Percentiles rank a stretch among this genome's conserved stretches.
These are phyloP conservation scores for Apotomis turbidana DNA, from an alignment of 2,888 invertebrate genomes.

Conservation along the genomic window DNA sequence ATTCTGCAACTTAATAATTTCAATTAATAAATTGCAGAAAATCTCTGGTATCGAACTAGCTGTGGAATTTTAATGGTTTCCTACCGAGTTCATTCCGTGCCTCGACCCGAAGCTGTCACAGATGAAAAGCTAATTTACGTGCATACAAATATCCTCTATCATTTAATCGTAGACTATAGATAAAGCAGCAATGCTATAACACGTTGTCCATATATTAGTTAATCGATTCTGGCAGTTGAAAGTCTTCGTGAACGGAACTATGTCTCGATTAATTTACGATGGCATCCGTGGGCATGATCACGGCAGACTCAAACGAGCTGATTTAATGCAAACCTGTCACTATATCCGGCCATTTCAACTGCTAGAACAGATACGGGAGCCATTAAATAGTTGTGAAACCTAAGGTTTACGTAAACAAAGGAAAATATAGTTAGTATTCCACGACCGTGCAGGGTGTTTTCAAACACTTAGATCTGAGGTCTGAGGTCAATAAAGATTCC, in stretches of 20 bases:
- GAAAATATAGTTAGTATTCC: neutral
- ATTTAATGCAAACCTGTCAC: slow-evolving; percentile 24
- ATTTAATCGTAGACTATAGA: slow-evolving; percentile 25
- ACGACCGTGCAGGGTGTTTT: neutral
- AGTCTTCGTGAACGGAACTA: slow-evolving; percentile 28
- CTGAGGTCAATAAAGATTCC: neutral
- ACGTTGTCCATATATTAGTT: slow-evolving; percentile 15
- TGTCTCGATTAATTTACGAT: slow-evolving; percentile 36
- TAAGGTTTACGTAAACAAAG: slow-evolving; percentile 19
- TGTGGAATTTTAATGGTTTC: slow-evolving; percentile 24
- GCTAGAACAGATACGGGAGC: slow-evolving; percentile 16
- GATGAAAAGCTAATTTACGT: slow-evolving; percentile 9
- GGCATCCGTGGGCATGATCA: neutral
- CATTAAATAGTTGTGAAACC: slow-evolving; percentile 1
- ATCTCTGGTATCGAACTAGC: slow-evolving; percentile 5
- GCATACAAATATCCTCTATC: slow-evolving; percentile 19
- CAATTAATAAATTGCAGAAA: slow-evolving; percentile 29
- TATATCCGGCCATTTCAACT: slow-evolving; percentile 16
- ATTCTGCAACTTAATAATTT: slow-evolving; percentile 34
- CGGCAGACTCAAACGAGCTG: slow-evolving; percentile 5
- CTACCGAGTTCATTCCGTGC: slow-evolving; percentile 15
- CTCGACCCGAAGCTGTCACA: slow-evolving; percentile 13
- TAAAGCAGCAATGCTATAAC: slow-evolving; percentile 17
- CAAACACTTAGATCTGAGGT: slow-evolving; percentile 15
- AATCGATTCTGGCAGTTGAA: slow-evolving; percentile 23